Evolutionary conservation across 2,113 vertebrate genomes (phyloP).

Genomic region (Corythaixoides concolor): DNA sequence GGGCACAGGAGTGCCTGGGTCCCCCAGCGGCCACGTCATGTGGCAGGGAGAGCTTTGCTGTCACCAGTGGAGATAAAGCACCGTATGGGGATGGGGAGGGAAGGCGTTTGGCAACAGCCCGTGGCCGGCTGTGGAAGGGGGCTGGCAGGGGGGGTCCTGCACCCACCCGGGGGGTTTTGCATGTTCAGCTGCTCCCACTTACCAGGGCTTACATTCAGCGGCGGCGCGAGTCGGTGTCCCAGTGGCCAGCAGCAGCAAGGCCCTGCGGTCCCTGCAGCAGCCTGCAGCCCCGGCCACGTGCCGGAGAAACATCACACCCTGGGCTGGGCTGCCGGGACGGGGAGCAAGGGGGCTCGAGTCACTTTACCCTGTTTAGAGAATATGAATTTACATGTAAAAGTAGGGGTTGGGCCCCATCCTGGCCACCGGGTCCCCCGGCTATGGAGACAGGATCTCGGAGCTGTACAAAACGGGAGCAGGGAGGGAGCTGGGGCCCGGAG

Average conservation of each 20-base stretch:
- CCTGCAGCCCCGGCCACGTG: background rate
- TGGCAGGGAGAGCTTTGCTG: slow-evolving; percentile 22
- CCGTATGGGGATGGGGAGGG: slow-evolving; percentile 50
- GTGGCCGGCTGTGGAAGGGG: background rate
- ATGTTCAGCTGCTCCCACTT: slow-evolving; percentile 29
- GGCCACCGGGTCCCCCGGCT: slow-evolving; percentile 21
- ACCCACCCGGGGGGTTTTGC: background rate
- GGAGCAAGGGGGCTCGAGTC: slow-evolving; percentile 27
- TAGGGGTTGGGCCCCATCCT: slow-evolving; percentile 68
- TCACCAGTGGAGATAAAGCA: slow-evolving; percentile 65
- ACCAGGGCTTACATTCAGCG: slow-evolving; percentile 61
- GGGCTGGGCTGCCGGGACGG: background rate
- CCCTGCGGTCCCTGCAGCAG: background rate
- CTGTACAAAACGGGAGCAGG: slow-evolving; percentile 71
- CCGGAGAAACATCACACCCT: background rate
- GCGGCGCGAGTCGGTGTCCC: background rate
- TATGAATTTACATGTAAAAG: slow-evolving; percentile 77
- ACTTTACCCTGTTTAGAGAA: slow-evolving; percentile 81
- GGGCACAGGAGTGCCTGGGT: background rate
- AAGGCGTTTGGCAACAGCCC: slow-evolving; percentile 51
- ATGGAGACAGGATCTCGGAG: slow-evolving; percentile 53
- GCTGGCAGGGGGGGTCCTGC: background rate
- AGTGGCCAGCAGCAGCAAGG: background rate
- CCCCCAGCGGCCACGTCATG: background rate
- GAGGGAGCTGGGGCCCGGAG: background rate